These are phyloP conservation scores for Onychostoma macrolepis DNA, from an alignment of 2,113 vertebrate genomes.

Conservation along the genomic window DNA sequence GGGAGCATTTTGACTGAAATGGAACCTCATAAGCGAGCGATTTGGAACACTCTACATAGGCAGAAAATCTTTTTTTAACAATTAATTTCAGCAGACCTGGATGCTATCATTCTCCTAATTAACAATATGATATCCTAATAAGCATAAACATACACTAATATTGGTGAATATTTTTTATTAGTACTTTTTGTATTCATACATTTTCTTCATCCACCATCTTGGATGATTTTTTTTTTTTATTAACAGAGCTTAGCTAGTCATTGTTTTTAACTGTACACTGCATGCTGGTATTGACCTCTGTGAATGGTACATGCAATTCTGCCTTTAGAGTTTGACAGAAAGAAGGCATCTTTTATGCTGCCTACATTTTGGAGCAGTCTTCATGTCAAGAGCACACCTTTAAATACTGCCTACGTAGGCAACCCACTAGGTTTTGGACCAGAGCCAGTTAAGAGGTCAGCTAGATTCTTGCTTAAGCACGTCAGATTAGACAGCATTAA, in stretches of 20 bases:
- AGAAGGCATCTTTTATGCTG: not conserved
- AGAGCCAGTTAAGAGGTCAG: not conserved
- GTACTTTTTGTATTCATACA: not conserved
- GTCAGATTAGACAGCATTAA: not conserved
- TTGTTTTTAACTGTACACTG: not conserved
- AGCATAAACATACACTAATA: not conserved
- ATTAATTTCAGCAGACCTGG: not conserved
- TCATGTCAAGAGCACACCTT: not conserved
- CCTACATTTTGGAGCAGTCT: conserved; percentile 9
- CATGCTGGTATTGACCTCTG: not conserved
- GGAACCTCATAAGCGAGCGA: not conserved
- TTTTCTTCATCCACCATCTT: not conserved
- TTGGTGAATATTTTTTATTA: not conserved
- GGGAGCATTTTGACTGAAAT: not conserved
- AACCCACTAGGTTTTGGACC: conserved; percentile 11
- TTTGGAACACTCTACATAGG: not conserved
- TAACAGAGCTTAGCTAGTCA: not conserved
- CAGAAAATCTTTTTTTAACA: not conserved
- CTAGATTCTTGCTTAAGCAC: conserved; percentile 1
- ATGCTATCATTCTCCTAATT: not conserved
- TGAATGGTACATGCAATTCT: not conserved
- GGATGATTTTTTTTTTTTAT: not conserved
- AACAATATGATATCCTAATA: not conserved
- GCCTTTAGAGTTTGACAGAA: not conserved
- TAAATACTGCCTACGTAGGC: not conserved